Conservation (phyloP, 2,888 invertebrate genomes). For the Drosophila maculinotata region DNA sequence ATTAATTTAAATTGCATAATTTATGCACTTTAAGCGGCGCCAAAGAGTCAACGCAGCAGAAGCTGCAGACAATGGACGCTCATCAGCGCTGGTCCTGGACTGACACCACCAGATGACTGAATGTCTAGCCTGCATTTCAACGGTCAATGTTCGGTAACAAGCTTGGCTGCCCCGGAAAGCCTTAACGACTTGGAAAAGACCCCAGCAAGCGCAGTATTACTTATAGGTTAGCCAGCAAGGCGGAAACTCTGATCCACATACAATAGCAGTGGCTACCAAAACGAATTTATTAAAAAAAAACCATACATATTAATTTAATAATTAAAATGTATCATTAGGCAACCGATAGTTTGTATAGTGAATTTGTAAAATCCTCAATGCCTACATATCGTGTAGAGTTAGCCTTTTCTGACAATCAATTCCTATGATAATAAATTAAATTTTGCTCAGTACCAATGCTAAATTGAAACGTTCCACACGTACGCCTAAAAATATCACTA, state of each 20-base stretch:
- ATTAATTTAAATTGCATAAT: constrained; percentile 72
- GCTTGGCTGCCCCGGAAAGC: constrained; percentile 78
- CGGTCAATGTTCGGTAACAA: constrained; percentile 69
- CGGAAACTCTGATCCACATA: background rate
- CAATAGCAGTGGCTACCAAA: constrained; percentile 4
- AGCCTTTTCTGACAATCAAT: constrained; percentile 67
- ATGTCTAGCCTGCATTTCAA: constrained; percentile 37
- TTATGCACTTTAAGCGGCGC: constrained; percentile 52
- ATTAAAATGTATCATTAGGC: constrained; percentile 4
- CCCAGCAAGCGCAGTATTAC: constrained; percentile 35
- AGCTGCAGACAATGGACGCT: constrained; percentile 65
- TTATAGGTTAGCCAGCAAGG: constrained; percentile 17
- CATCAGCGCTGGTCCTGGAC: constrained; percentile 57
- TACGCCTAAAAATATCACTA: constrained; percentile 79
- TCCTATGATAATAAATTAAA: constrained; percentile 79
- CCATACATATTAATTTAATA: constrained; percentile 4
- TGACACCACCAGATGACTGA: constrained; percentile 17
- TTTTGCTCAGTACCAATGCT: constrained; percentile 56
- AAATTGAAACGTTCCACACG: constrained; percentile 81
- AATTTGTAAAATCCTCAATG: constrained; percentile 1
- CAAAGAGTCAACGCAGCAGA: constrained; percentile 34
- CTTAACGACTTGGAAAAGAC: constrained; percentile 73
- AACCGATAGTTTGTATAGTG: background rate
- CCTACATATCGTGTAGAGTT: background rate
- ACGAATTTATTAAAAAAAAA: background rate